Evolutionary conservation across 2,797 vertebrate genomes (phyloP), one percentile per base, ranked within the genome.

Genomic region (Fundulus diaphanus): DNA sequence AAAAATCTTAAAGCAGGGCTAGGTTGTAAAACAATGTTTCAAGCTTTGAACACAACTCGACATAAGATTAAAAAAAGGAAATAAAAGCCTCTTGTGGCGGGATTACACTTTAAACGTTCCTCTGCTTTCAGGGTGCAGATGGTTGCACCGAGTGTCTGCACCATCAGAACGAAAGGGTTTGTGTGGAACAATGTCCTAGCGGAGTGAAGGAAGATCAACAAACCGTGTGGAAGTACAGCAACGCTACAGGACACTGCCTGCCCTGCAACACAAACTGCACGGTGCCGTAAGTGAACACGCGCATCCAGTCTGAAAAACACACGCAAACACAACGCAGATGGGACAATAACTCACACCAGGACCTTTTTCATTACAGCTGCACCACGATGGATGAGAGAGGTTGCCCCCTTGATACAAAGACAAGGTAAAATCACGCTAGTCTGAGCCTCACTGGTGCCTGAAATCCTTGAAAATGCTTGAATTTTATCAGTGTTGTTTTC

Each of bases 261-360:
- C 88, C 94, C 5, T 99, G 98, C 82, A 95, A 95, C 78, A 96
- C 93, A 90, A 99, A 98, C 95, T 99, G 98, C 91, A 97, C 96
- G 0, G 95, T 96, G 83, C 96, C 96, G 98, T 99, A 92, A 97
- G 97, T 96, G 31, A 29, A 9, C 20, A 12, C 57, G 9, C 51
- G 15, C 56, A 40, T 16, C 33, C 37, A 9, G 51, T 22, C 46
- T 15, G 59, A 51, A 20, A 70, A 18, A 77, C 72, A 68, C 35
- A 48, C 5, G 2, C 65, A 65, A 71, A 57, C 27, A 33, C 49
- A 51, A 6, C 20, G 11, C 35, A 24, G 20, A 63, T 18, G 27
- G 20, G 13, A 75, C 3, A 75, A 35, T 5, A 0, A 68, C 74
- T 87, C 51, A 85, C 67, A 48, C 3, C 1, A 0, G 2, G 37